Evolutionary conservation across 2,797 vertebrate genomes (phyloP).

Genomic region (Manis pentadactyla): DNA sequence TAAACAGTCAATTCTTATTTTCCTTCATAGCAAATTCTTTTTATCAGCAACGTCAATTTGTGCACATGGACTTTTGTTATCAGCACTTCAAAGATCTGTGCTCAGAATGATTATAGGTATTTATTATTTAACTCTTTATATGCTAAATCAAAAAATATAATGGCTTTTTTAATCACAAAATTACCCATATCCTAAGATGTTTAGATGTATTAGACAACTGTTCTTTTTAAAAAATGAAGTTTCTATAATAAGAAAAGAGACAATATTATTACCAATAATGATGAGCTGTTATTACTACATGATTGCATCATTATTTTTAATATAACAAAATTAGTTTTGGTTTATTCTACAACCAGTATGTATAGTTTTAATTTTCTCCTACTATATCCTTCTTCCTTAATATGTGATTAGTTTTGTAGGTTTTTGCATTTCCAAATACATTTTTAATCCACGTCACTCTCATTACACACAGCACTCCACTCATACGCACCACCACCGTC

Average conservation of each 20-base stretch:
- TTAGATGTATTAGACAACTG: neutral
- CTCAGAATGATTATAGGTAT: neutral
- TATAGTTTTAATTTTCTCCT: neutral
- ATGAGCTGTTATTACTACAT: neutral
- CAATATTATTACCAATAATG: neutral
- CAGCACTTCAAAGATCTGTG: neutral
- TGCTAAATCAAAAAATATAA: neutral
- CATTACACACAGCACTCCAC: too few species aligned
- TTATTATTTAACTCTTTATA: neutral
- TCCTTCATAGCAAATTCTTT: neutral
- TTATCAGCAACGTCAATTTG: neutral
- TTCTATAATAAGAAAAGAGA: neutral
- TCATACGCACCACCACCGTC: neutral
- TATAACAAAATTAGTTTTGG: neutral
- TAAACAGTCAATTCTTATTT: neutral
- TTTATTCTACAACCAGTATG: neutral
- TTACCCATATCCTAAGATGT: neutral
- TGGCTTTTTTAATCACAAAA: neutral
- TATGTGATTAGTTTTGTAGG: neutral
- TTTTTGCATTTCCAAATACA: neutral
- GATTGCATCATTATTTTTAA: neutral
- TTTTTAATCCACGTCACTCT: neutral
- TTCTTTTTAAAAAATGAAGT: neutral
- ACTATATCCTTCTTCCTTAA: neutral
- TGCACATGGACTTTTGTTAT: neutral